Conservation (phyloP, 1,140 invertebrate species). For the Calliphora vicina region DNA sequence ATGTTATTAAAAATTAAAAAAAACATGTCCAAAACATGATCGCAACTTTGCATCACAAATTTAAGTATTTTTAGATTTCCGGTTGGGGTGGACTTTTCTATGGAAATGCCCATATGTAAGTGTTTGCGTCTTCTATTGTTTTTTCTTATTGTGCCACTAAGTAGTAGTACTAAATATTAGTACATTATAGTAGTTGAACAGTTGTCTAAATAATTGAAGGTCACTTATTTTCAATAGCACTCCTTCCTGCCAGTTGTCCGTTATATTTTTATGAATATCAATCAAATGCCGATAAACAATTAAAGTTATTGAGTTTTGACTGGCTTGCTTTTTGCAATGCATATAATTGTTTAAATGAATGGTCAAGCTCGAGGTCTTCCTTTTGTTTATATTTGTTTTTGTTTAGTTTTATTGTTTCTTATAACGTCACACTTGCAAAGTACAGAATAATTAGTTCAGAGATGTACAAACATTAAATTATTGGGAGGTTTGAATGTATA, state of each 20-base stretch:
- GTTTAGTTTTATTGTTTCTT: neutral
- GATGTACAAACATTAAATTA: neutral
- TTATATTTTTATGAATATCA: neutral
- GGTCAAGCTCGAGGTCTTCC: neutral
- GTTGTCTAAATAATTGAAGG: neutral
- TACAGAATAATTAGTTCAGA: neutral
- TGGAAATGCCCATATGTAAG: no score
- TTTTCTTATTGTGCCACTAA: no score
- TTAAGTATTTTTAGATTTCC: no score
- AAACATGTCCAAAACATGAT: no score
- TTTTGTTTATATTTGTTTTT: neutral
- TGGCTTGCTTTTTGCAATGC: neutral
- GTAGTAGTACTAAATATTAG: neutral
- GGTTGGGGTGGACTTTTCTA: no score
- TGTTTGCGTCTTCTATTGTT: no score
- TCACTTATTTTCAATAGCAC: neutral
- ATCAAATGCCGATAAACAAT: neutral
- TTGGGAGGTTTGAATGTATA: no score
- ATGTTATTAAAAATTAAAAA: no score
- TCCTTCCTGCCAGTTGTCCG: neutral
- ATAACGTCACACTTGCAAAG: neutral
- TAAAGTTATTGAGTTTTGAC: neutral
- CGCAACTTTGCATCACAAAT: no score
- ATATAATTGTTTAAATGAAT: neutral
- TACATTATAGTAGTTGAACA: neutral